phyloP scores from a whole-genome alignment of 2,113 vertebrate genomes.

The Motacilla tschutschensis region DNA sequence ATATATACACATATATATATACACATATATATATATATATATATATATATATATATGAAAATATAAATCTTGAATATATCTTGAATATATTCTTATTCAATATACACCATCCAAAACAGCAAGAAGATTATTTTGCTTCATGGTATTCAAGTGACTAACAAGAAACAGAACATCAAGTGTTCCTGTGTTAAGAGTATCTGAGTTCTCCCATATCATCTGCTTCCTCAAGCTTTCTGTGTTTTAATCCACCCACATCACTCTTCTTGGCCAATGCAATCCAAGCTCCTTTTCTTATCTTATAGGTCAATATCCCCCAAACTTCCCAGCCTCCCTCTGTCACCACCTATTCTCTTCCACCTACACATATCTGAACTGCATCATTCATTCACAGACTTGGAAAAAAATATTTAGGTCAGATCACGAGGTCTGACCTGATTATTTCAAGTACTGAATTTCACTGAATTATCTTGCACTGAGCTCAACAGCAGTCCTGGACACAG shows the following conservation, averaged over 20 bases:
- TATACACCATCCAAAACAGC: background rate
- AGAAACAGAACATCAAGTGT: background rate
- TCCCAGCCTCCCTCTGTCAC: background rate
- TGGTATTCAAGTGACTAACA: background rate
- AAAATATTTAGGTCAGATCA: slow-evolving; percentile 20
- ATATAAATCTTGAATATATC: background rate
- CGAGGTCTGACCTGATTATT: slow-evolving; percentile 16
- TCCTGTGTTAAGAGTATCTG: background rate
- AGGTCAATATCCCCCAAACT: background rate
- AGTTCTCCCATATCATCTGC: background rate
- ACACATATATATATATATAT: too few relatives aligned
- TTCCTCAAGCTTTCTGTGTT: background rate
- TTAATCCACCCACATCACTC: background rate
- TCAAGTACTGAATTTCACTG: slow-evolving; percentile 10
- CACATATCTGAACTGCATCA: background rate
- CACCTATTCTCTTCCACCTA: slow-evolving; percentile 11
- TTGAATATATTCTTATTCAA: background rate
- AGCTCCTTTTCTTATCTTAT: slow-evolving; percentile 1
- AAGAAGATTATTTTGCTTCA: background rate
- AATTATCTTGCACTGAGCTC: background rate
- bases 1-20: too few relatives aligned
- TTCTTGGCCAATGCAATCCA: background rate
- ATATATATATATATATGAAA: too few relatives aligned
- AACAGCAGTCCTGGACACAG: background rate
- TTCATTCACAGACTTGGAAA: slow-evolving; percentile 5